A percentile compares a stretch with the other conserved stretches of the same genome.
These are phyloP conservation scores for Salvelinus alpinus DNA, from an alignment of 2,113 vertebrate genomes.

Conservation along the genomic window DNA sequence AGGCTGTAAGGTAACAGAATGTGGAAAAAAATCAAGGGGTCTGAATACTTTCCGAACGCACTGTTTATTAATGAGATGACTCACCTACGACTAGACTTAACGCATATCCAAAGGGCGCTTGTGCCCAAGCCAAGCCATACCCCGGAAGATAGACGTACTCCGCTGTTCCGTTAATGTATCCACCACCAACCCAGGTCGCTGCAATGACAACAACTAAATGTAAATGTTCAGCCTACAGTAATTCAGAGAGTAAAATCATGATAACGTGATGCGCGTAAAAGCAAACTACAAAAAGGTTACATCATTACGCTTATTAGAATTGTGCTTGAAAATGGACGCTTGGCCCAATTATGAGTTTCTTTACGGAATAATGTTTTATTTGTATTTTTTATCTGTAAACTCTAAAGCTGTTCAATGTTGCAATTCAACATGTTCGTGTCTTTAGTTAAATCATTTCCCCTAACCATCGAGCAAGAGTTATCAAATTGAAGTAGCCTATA, in stretches of 20 bases:
- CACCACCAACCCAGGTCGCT: constrained; percentile 99
- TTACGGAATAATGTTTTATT: neutral
- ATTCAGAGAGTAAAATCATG: neutral
- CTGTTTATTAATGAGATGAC: constrained; percentile 13
- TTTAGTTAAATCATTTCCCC: too few relatives aligned
- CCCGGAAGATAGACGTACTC: constrained; percentile 93
- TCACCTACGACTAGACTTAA: constrained; percentile 93
- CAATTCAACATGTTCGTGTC: too few relatives aligned
- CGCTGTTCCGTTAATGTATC: constrained; percentile 97
- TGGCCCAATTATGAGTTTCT: neutral
- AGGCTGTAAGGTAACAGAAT: neutral
- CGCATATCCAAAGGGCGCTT: constrained; percentile 96
- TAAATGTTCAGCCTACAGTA: neutral
- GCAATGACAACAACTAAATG: constrained; percentile 49
- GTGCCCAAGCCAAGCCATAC: constrained; percentile 92
- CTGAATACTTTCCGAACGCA: neutral
- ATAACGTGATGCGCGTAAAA: neutral
- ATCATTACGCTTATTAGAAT: neutral
- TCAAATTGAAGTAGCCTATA: too few relatives aligned
- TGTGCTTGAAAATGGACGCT: neutral
- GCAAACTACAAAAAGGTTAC: neutral
- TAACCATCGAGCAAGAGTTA: too few relatives aligned
- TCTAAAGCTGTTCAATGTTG: neutral
- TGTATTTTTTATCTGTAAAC: neutral
- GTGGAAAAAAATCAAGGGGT: neutral